phyloP scores from a whole-genome alignment of 2,797 vertebrate genomes.

The Propithecus perrieri region DNA sequence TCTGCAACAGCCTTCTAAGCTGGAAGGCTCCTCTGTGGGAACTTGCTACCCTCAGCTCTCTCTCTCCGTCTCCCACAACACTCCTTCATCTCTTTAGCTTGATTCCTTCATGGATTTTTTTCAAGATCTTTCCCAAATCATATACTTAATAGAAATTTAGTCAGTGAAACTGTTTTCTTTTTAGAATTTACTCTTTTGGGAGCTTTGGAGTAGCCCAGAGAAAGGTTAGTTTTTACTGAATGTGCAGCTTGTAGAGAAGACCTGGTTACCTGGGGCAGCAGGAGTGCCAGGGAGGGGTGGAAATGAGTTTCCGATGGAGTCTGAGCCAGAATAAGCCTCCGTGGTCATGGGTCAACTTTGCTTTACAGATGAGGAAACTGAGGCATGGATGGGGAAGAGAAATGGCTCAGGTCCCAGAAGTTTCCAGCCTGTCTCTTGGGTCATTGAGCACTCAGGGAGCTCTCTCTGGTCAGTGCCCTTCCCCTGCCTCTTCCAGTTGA shows the following conservation, averaged over 20 bases:
- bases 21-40: background rate
- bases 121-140: background rate
- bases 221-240: background rate
- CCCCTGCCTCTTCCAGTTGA: background rate
- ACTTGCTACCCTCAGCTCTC: background rate
- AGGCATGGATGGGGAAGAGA: background rate
- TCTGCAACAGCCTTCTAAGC: background rate
- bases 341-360: background rate
- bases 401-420: too few relatives aligned
- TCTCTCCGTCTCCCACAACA: accelerated
- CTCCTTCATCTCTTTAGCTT: background rate
- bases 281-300: background rate
- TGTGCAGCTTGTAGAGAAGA: background rate
- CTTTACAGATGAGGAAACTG: background rate
- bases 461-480: background rate
- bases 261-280: too few relatives aligned
- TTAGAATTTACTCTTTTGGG: background rate
- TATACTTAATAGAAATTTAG: background rate
- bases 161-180: background rate
- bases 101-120: background rate
- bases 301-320: background rate
- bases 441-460: background rate
- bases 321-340: background rate
- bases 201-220: background rate
- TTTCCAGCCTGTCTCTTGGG: background rate